Conservation (phyloP, 1,140 invertebrate species). For the Pollicipes pollicipes region DNA sequence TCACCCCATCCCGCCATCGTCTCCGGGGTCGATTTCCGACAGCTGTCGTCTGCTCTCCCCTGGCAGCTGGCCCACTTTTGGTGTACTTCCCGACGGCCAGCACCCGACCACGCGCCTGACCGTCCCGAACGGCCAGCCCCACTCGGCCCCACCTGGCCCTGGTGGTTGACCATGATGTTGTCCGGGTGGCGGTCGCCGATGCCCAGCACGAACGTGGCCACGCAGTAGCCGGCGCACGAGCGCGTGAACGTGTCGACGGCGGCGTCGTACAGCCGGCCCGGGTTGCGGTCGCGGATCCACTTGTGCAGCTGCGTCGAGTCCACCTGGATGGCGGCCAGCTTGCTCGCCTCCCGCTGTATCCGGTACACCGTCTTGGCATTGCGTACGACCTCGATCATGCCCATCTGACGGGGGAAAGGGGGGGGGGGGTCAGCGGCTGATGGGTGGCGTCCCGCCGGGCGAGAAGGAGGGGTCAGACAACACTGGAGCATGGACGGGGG, state of each 20-base stretch:
- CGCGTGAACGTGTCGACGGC: constrained; percentile 90
- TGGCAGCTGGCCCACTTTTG: no score
- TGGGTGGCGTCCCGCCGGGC: no score
- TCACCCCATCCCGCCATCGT: no score
- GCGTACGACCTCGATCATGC: constrained; percentile 44
- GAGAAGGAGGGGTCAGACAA: no score
- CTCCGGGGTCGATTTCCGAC: no score
- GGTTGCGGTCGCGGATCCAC: constrained; percentile 84
- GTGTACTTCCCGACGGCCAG: no score
- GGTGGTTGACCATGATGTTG: constrained; percentile 96
- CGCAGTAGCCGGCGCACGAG: constrained; percentile 96
- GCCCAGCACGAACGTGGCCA: constrained; percentile 91
- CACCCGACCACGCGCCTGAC: no score
- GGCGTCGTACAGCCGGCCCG: constrained; percentile 53
- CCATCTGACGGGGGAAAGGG: constrained; percentile 28
- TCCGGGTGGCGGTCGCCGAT: constrained; percentile 75
- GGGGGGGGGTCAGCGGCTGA: no score
- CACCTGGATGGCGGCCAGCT: constrained; percentile 37
- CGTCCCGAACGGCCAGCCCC: no score
- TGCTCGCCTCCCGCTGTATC: constrained; percentile 37
- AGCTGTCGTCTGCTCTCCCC: no score
- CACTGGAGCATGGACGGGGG: no score
- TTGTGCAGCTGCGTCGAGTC: constrained; percentile 39
- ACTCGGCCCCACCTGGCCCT: constrained; percentile 33
- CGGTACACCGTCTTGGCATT: constrained; percentile 43